Percentiles rank a stretch among this genome's conserved stretches.
Evolutionary conservation across 2,797 vertebrate genomes (phyloP).

Genomic region (Potorous gilbertii): DNA sequence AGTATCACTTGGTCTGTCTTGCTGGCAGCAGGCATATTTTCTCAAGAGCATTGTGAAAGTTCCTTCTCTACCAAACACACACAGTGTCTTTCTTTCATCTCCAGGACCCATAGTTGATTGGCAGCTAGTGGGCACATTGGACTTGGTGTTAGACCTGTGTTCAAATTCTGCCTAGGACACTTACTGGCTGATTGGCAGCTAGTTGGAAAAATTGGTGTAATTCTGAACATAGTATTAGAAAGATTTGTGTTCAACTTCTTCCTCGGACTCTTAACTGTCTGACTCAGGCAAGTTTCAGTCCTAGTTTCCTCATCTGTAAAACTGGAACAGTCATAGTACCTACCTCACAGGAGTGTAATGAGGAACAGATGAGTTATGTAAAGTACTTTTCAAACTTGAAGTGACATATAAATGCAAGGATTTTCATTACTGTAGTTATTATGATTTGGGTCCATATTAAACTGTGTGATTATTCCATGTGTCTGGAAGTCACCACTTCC

Average conservation of each 20-base stretch:
- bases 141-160: background rate
- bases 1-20: background rate
- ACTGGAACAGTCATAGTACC: background rate
- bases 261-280: background rate
- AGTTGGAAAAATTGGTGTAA: background rate
- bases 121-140: background rate
- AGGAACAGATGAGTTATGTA: background rate
- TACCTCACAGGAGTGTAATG: background rate
- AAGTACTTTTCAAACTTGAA: background rate
- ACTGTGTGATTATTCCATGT: background rate
- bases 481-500: background rate
- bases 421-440: background rate
- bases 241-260: background rate
- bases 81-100: background rate
- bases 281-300: background rate
- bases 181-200: background rate
- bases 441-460: background rate
- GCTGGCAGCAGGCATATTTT: background rate
- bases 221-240: background rate
- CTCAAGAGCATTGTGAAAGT: background rate
- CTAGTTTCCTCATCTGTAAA: too few relatives aligned
- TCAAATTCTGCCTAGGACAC: background rate
- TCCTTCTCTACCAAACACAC: background rate
- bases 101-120: background rate
- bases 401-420: background rate